Base-by-base conservation (phyloP, 2,888 invertebrate genomes). In the Rhagonycha lutea region DNA sequence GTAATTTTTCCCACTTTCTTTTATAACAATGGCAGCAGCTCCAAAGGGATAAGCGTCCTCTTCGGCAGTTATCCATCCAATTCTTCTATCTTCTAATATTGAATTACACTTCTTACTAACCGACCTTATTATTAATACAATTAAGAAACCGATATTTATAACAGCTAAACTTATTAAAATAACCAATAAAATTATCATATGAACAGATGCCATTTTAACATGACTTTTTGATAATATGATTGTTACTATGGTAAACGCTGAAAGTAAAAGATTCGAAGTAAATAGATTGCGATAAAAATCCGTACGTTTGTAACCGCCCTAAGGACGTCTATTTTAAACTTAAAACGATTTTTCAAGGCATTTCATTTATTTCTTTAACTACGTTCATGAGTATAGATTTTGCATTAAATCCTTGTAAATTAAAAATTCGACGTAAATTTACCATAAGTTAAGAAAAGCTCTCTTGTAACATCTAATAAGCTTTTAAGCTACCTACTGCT, bases 401-500 rank as follows among this genome's bases (percentile, higher is more conserved):
- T 47, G 47, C 47, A n/a, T 47, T 47, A 47, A 47, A 47, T n/a
- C n/a, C n/a, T 47, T 65, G 26, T 24, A 65, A 24, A 65, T 65
- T 24, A 65, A 65, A 65, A n/a, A n/a, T 68, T 68, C 14, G 68
- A 68, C 18, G 65, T n/a, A 71, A 65, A 32, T 71, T 62, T 61
- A 71, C 63, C 23, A 71, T 71, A 71, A 71, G 65, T 71, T n/a
- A 63, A 71, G 14, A 14, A 29, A 29, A 62, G 65, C 28, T 29
- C 29, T 29, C 71, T 18, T 47, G 23, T 71, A 63, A 62, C 26
- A 28, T 61, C 24, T 26, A 62, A 62, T 62, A 63, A 62, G 71
- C 70, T 63, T 23, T 62, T 70, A 70, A 70, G 63, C 70, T 32
- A 61, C 70, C 63, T 65, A 24, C 23, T 24, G 18, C 63, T 65